Conservation (phyloP, 2,113 vertebrate genomes). For the Pseudopodoces humilis region DNA sequence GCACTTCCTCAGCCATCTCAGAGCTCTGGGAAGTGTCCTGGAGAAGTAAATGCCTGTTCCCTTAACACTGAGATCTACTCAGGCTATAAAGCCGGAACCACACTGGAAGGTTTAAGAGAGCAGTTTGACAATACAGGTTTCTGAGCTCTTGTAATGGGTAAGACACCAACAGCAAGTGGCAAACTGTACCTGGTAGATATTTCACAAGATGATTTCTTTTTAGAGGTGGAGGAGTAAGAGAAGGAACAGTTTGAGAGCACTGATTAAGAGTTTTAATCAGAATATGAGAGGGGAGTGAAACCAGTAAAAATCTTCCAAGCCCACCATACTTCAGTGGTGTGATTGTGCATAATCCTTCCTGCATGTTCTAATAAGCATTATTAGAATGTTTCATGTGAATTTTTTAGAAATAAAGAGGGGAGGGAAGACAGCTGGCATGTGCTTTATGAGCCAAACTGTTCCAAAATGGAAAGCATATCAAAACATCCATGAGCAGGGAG, state of each 20-base stretch:
- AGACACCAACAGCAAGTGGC: background rate
- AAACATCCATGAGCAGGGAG: background rate
- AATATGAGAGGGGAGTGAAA: background rate
- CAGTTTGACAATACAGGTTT: background rate
- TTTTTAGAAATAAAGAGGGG: background rate
- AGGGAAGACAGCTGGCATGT: background rate
- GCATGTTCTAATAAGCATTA: background rate
- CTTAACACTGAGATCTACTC: background rate
- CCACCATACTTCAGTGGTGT: background rate
- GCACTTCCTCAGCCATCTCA: background rate
- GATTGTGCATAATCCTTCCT: background rate
- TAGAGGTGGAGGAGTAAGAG: background rate
- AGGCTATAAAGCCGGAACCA: background rate
- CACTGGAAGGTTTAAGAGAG: background rate
- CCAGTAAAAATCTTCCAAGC: background rate
- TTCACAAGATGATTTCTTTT: background rate
- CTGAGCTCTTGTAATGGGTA: background rate
- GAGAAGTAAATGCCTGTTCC: background rate
- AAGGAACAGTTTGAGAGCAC: background rate
- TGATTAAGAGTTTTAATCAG: background rate
- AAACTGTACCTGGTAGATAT: background rate
- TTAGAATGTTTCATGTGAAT: background rate
- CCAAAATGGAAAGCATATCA: background rate
- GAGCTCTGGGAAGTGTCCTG: background rate
- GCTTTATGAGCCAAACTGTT: background rate